Conservation (phyloP, 1,140 invertebrate species). For the Formica selysi region DNA sequence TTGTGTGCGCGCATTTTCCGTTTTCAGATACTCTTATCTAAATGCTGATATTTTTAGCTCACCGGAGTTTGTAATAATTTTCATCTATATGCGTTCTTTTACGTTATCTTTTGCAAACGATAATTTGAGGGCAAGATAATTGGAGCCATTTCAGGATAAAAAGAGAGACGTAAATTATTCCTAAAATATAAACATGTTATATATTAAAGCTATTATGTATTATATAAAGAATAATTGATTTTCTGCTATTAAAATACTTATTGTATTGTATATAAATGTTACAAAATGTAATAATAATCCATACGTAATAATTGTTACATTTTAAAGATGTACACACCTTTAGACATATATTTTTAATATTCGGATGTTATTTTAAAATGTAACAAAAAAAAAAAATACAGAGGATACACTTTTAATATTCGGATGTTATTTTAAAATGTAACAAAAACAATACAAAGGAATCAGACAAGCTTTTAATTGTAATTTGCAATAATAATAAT, state of each 20-base stretch:
- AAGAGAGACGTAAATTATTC: background rate
- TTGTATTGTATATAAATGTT: background rate
- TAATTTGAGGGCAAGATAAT: conserved; percentile 19
- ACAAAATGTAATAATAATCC: too few relatives aligned
- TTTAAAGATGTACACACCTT: too few relatives aligned
- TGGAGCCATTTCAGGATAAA: background rate
- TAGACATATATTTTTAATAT: too few relatives aligned
- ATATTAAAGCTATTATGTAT: background rate
- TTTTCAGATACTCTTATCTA: conserved; percentile 25
- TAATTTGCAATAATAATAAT: too few relatives aligned
- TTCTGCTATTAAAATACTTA: background rate
- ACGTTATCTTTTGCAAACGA: background rate
- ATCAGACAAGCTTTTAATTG: too few relatives aligned
- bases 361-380: too few relatives aligned
- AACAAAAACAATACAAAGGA: too few relatives aligned
- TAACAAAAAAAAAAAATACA: too few relatives aligned
- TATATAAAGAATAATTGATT: background rate
- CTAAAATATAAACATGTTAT: background rate
- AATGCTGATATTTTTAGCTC: conserved; percentile 12
- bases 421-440: too few relatives aligned
- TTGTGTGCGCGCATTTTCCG: background rate
- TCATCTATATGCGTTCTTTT: background rate
- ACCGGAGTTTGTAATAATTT: conserved; percentile 16
- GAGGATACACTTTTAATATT: too few relatives aligned
- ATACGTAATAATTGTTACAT: too few relatives aligned